Base-by-base conservation (phyloP, 2,888 invertebrate species). In the Oligia strigilis region DNA sequence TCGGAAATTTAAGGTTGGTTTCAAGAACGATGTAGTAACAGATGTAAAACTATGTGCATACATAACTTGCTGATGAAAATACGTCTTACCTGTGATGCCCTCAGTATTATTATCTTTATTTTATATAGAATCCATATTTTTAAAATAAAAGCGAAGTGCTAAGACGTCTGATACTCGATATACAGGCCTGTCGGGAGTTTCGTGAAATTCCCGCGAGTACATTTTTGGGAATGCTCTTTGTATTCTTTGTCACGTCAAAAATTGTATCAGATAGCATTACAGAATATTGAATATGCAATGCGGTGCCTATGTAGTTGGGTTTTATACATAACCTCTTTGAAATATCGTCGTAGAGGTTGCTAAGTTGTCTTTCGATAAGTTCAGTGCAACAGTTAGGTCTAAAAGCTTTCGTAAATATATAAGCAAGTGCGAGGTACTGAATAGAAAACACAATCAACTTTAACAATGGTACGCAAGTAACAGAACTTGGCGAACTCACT, bases 381-480 rank as follows among this genome's bases (percentile, higher is more conserved):
- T 82, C 64, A 55, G 72, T 77, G 77, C 70, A 81, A 80, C 69
- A 76, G 75, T 77, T 65, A 79, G 52, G 70, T 82, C 64, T 85
- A 81, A 85, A 85, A 86, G 82, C 82, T 84, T 82, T 83, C 52
- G 66, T 77, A 82, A 79, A 78, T 73, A 84, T 72, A 80, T 77
- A 82, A 77, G 78, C 69, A 67, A 77, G 79, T 84, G 60, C 70
- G 78, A 74, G 74, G 83, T 88, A 90, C 88, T 91, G 91, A 90
- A 91, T 91, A 90, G 91, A 91, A 91, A 91, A 90, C 89, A 91
- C 92, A 92, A 91, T 91, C 90, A 91, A 93, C 88, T 93, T 89
- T 91, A 94, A 96, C 95, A 95, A 95, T 94, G 91, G 92, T 87
- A 90, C 87, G 90, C 91, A 92, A 92, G 92, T 90, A 93, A 92